phyloP scores from a whole-genome alignment of 2,113 vertebrate species.

The Crotalus tigris region DNA sequence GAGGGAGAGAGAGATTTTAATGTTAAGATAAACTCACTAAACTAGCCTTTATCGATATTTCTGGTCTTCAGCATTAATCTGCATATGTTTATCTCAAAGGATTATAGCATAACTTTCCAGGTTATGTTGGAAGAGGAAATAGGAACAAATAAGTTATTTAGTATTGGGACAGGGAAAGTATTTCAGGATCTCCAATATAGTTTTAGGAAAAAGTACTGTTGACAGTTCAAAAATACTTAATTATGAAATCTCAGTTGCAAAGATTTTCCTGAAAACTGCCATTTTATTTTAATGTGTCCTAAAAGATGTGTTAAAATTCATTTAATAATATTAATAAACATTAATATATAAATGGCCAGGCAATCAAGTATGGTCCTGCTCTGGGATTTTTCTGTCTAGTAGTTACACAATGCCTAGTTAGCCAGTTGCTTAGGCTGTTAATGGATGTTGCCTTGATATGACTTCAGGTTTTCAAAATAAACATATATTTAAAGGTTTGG shows the following conservation, averaged over 20 bases:
- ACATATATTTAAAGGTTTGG: neutral
- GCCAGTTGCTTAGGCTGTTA: neutral
- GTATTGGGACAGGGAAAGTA: neutral
- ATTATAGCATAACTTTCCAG: neutral
- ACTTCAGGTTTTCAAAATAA: neutral
- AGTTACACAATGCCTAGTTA: neutral
- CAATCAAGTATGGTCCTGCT: neutral
- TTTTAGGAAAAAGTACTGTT: neutral
- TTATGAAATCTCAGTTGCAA: neutral
- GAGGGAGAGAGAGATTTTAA: too few relatives aligned
- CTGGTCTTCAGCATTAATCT: neutral
- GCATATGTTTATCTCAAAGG: neutral
- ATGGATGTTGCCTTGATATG: neutral
- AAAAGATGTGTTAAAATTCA: neutral
- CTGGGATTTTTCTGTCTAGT: neutral
- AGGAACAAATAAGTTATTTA: neutral
- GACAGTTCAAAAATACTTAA: neutral
- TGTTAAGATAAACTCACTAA: neutral
- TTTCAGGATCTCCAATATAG: neutral
- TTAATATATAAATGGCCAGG: neutral
- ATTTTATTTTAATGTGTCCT: neutral
- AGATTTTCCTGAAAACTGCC: neutral
- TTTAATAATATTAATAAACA: neutral
- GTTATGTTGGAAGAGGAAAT: neutral
- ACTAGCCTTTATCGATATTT: neutral